phyloP scores from a whole-genome alignment of 2,113 vertebrate species.

The Cryptomyrus ogoouensis region DNA sequence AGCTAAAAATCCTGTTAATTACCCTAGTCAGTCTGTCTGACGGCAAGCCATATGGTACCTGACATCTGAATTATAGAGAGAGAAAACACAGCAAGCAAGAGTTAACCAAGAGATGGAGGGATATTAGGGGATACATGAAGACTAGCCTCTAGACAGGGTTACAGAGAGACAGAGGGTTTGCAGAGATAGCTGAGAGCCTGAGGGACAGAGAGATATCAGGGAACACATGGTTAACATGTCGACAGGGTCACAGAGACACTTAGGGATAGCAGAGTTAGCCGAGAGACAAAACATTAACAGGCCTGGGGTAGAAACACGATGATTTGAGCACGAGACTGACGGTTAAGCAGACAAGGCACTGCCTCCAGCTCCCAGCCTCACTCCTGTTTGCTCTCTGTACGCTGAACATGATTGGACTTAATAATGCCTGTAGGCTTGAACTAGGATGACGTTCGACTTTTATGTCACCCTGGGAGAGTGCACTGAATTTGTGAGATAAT shows the following conservation, averaged over 20 bases:
- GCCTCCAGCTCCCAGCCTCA: neutral
- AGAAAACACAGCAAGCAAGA: neutral
- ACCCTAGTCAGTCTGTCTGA: neutral
- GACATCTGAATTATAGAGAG: neutral
- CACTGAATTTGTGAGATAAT: neutral
- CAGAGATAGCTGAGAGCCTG: neutral
- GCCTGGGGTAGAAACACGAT: neutral
- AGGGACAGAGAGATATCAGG: neutral
- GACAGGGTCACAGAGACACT: neutral
- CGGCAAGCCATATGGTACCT: neutral
- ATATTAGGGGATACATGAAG: neutral
- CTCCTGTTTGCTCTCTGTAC: neutral
- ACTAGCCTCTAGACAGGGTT: neutral
- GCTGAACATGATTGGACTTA: neutral
- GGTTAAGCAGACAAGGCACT: neutral
- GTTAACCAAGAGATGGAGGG: neutral
- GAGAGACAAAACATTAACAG: neutral
- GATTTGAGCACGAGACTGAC: neutral
- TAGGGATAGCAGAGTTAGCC: neutral
- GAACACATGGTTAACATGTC: neutral
- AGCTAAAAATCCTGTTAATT: neutral
- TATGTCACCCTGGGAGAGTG: neutral
- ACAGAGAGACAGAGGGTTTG: neutral
- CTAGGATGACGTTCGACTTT: neutral
- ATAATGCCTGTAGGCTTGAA: neutral